A percentile compares a stretch with the other conserved stretches of the same genome.
These are phyloP conservation scores for Acanthiza pusilla DNA, from an alignment of 2,797 vertebrate genomes.

Conservation along the genomic window DNA sequence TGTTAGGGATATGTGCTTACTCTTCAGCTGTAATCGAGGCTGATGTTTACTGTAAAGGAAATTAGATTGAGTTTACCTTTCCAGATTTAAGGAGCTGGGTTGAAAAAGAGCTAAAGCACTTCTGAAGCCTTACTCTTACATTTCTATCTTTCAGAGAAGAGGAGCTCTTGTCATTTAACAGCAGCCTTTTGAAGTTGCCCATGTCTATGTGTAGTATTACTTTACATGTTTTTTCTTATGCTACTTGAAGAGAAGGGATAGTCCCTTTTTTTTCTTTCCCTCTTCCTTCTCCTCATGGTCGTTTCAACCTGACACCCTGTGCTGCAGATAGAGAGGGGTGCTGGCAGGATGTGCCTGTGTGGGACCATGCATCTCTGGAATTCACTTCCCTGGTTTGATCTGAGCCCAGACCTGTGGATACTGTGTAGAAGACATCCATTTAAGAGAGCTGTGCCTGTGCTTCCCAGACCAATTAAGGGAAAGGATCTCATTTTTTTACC, in stretches of 20 bases:
- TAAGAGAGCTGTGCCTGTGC: background rate
- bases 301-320: background rate
- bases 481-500: background rate
- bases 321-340: background rate
- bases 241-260: background rate
- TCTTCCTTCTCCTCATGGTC: background rate
- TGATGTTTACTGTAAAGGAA: background rate
- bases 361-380: background rate
- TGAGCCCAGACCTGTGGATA: background rate
- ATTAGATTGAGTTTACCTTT: background rate
- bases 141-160: background rate
- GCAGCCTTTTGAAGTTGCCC: background rate
- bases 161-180: background rate
- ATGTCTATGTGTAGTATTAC: background rate
- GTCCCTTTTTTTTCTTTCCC: background rate
- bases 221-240: background rate
- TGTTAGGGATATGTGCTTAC: background rate
- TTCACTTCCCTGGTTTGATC: background rate
- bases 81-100: background rate
- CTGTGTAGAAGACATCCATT: background rate
- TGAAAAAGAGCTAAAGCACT: background rate
- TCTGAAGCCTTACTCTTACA: background rate
- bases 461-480: slow-evolving; percentile 24
- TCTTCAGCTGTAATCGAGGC: background rate
- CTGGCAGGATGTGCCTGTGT: background rate